A percentile compares a stretch with the other conserved stretches of the same genome.
These are phyloP conservation scores for Ciona savignyi DNA, from an alignment of 23 tunicate genomes.

Conservation along the genomic window DNA sequence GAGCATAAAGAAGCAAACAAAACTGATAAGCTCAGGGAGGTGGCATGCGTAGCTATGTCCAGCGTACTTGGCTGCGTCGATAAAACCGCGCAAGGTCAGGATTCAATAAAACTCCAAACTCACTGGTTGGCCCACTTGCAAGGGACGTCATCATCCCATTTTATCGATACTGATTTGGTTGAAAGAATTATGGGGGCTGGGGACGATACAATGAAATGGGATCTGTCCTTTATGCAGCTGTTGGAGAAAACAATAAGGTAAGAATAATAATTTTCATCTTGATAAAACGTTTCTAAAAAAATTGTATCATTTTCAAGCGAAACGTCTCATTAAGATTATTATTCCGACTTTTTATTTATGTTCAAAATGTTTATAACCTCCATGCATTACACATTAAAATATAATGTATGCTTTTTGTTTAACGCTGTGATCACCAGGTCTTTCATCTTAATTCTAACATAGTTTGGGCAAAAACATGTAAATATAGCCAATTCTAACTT, in stretches of 20 bases:
- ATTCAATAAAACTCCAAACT: neutral
- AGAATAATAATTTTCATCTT: too few species aligned
- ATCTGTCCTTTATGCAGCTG: neutral
- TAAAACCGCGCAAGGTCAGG: neutral
- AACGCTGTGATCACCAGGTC: too few species aligned
- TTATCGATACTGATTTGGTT: neutral
- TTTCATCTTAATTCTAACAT: too few species aligned
- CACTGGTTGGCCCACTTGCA: neutral
- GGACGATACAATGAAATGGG: neutral
- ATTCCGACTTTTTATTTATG: too few species aligned
- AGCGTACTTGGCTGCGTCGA: neutral
- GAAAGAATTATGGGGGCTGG: neutral
- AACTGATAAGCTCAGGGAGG: neutral
- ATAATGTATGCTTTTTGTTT: too few species aligned
- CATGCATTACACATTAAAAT: too few species aligned
- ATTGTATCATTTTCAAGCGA: too few species aligned
- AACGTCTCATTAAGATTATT: too few species aligned
- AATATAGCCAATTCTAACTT: too few species aligned
- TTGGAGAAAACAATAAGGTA: neutral
- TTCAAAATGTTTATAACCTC: too few species aligned
- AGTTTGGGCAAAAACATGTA: too few species aligned
- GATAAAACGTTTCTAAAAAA: too few species aligned
- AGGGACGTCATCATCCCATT: neutral
- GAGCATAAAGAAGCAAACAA: neutral
- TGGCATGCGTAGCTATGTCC: neutral